phyloP scores from a whole-genome alignment of 2,113 vertebrate species.

The Carassius gibelio region DNA sequence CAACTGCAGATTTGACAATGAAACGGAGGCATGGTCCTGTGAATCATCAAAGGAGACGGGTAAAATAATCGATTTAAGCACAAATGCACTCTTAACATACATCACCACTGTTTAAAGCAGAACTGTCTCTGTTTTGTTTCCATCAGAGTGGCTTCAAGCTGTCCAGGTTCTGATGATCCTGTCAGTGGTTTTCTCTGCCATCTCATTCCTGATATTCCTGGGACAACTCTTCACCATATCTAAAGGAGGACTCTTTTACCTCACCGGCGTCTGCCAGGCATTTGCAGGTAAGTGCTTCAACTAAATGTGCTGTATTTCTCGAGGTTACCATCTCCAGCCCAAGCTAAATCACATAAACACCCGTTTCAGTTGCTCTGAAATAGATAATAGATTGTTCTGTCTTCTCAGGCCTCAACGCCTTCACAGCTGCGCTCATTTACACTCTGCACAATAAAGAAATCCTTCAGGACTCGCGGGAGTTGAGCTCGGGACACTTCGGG shows the following conservation, averaged over 20 bases:
- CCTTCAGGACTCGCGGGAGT: slow-evolving; percentile 60
- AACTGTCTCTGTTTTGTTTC: not conserved
- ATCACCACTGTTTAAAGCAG: no score
- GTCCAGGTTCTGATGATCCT: slow-evolving; percentile 89
- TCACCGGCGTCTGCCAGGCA: slow-evolving; percentile 87
- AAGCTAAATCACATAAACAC: not conserved
- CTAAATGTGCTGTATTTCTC: not conserved
- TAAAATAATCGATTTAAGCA: slow-evolving; percentile 53
- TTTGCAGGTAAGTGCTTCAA: slow-evolving; percentile 77
- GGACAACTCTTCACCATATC: slow-evolving; percentile 88
- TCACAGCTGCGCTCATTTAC: slow-evolving; percentile 83
- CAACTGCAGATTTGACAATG: slow-evolving; percentile 79
- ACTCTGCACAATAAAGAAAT: slow-evolving; percentile 80
- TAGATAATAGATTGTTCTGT: not conserved
- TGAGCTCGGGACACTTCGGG: slow-evolving; percentile 78
- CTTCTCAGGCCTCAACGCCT: slow-evolving; percentile 75
- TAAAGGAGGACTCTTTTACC: slow-evolving; percentile 87
- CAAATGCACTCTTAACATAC: not conserved
- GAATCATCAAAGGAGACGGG: slow-evolving; percentile 77
- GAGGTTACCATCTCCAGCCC: not conserved
- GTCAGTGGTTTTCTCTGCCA: slow-evolving; percentile 83
- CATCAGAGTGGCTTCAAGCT: slow-evolving; percentile 83
- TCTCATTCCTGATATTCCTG: slow-evolving; percentile 88
- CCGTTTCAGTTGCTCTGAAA: not conserved
- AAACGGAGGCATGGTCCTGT: slow-evolving; percentile 78